Evolutionary conservation across 1,140 invertebrate species (phyloP).

Genomic region (Achatina immaculata): DNA sequence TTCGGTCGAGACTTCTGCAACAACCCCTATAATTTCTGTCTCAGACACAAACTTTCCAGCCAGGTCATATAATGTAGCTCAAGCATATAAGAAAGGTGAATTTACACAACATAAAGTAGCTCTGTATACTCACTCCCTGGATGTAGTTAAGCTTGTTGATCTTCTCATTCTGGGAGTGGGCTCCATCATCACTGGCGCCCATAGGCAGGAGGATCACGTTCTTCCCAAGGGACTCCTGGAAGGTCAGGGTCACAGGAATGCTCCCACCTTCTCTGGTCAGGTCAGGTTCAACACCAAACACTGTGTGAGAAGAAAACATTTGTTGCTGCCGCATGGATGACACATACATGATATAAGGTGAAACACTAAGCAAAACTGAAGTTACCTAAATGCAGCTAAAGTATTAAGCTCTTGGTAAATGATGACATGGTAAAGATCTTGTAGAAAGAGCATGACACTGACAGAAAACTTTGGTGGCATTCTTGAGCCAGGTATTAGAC

Average conservation of each 20-base stretch:
- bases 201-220: slow-evolving; percentile 91
- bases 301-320: slow-evolving; percentile 66
- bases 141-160: slow-evolving; percentile 93
- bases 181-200: slow-evolving; percentile 92
- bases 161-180: slow-evolving; percentile 99
- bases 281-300: slow-evolving; percentile 94
- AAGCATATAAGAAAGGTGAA: slow-evolving; percentile 49
- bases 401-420: too few species aligned
- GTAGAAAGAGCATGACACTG: too few species aligned
- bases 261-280: slow-evolving; percentile 95
- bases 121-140: slow-evolving; percentile 80
- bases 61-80: too few species aligned
- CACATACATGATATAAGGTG: neutral
- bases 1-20: too few species aligned
- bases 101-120: slow-evolving; percentile 16
- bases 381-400: neutral
- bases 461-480: too few species aligned
- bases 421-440: too few species aligned
- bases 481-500: too few species aligned
- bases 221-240: slow-evolving; percentile 84
- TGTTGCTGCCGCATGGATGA: neutral
- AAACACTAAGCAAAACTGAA: neutral
- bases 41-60: too few species aligned
- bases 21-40: too few species aligned
- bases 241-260: slow-evolving; percentile 93